A percentile compares a stretch with the other conserved stretches of the same genome.
Evolutionary conservation across 2,888 invertebrate genomes (phyloP).

Genomic region (Drosophila neonasuta): DNA sequence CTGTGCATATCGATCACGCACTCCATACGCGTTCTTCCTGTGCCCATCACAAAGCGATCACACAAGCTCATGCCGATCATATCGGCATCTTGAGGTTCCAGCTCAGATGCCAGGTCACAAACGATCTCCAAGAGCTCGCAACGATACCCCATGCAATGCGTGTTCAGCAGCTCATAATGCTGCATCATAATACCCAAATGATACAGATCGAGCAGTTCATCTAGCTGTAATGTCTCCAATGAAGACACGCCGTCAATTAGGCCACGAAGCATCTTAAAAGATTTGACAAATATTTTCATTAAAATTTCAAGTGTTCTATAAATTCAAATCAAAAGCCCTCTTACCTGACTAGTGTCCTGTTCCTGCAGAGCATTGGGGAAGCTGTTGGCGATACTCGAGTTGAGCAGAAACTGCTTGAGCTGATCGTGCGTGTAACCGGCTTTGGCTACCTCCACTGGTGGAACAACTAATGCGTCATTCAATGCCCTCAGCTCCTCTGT

Average conservation of each 20-base stretch:
- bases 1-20: constrained; percentile 33
- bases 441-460: neutral
- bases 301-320: neutral
- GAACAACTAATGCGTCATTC: neutral
- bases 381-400: constrained; percentile 25
- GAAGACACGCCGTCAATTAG: constrained; percentile 5
- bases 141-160: constrained; percentile 26
- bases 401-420: constrained; percentile 34
- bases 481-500: neutral
- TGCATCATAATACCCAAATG: constrained; percentile 53
- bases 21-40: constrained; percentile 29
- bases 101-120: neutral
- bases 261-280: constrained; percentile 17
- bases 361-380: constrained; percentile 14
- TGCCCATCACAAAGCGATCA: constrained; percentile 28
- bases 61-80: constrained; percentile 38
- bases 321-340: neutral
- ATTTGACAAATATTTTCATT: neutral
- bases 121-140: constrained; percentile 34
- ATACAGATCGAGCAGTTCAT: constrained; percentile 46
- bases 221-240: neutral
- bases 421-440: constrained; percentile 18
- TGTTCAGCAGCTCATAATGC: constrained; percentile 19
- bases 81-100: constrained; percentile 15
- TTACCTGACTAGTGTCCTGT: neutral